phyloP scores from a whole-genome alignment of 37 sponge, comb jelly and placozoan genomes.

The Aplysina aerophoba region DNA sequence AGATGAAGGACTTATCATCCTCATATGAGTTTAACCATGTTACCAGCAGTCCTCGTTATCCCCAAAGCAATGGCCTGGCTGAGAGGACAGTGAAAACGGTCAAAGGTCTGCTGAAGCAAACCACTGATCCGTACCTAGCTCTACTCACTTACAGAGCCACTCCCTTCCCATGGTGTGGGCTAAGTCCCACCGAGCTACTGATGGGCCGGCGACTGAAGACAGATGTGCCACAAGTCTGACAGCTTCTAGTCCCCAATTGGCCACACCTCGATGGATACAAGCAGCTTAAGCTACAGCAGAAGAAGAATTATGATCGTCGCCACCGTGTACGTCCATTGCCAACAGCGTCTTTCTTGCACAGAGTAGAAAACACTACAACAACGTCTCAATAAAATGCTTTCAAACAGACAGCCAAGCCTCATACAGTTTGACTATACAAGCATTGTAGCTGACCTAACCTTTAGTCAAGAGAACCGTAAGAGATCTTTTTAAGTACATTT shows the following conservation, averaged over 20 bases:
- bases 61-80: slow-evolving; percentile 31
- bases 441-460: too few species aligned
- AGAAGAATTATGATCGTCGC: not conserved
- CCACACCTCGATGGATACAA: not conserved
- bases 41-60: slow-evolving; percentile 51
- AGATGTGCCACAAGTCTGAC: slow-evolving; percentile 15
- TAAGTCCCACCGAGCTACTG: slow-evolving; percentile 17
- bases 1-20: slow-evolving; percentile 35
- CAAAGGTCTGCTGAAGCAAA: slow-evolving; percentile 12
- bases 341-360: too few species aligned
- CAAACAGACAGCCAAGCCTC: too few species aligned
- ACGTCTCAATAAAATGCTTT: too few species aligned
- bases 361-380: too few species aligned
- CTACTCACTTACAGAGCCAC: slow-evolving; percentile 23
- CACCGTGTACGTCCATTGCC: slow-evolving; percentile 2
- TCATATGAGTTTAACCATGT: slow-evolving; percentile 55
- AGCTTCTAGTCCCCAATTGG: slow-evolving; percentile 1
- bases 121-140: not conserved
- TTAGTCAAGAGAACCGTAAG: too few species aligned
- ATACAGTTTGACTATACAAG: too few species aligned
- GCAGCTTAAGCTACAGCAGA: not conserved
- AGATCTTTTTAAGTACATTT: too few species aligned
- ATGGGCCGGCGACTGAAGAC: slow-evolving; percentile 22
- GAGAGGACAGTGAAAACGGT: slow-evolving; percentile 27
- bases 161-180: slow-evolving; percentile 25